Base-by-base conservation (phyloP, 2,797 vertebrate genomes). In the Enteromius fasciolatus region DNA sequence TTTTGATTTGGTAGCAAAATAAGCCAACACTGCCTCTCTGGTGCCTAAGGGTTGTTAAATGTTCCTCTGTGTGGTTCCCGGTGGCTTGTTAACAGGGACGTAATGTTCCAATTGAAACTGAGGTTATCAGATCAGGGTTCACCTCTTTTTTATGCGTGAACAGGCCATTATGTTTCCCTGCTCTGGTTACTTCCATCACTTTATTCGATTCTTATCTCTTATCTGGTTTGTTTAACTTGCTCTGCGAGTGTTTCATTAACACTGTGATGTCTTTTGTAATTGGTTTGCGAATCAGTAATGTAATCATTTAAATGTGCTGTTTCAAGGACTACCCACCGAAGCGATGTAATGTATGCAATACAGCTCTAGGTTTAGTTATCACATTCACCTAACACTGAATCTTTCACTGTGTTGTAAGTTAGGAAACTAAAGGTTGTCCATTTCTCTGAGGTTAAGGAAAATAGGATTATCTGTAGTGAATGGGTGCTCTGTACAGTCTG, bases 401-500 rank as follows among this genome's bases (percentile, higher is more conserved):
- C 3, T n/a, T 78, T 68, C 17, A 48, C 28, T 77, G 50, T 12
- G 15, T 50, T 57, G 63, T 82, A 77, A 66, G 64, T 73, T 36
- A 41, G 4, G 23, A 44, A 66, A 28, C 41, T 76, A 74, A 82
- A 67, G 61, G 23, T 48, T 50, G 63, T 46, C 72, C 63, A 46
- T 66, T n/a, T 79, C 39, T 84, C 36, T 67, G 57, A 75, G 74
- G 81, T 70, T 80, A 41, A 33, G 72, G 77, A 28, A 77, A 86
- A 75, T 76, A n/a, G 67, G 81, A 83, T 83, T 73, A 85, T 79
- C 23, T 52, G 50, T 67, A 73, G 64, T 88, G 83, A 88, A 86
- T 78, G 85, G 64, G 23, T 8, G 15, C 46, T 54, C 73, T 85
- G 74, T 85, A 31, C 82, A 74, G 54, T 68, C 85, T 83, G 74